Evolutionary conservation across 92 coral and sea anemone genomes (phyloP), one percentile per base, ranked within the genome.

Genomic region (Meandrina meandrites): DNA sequence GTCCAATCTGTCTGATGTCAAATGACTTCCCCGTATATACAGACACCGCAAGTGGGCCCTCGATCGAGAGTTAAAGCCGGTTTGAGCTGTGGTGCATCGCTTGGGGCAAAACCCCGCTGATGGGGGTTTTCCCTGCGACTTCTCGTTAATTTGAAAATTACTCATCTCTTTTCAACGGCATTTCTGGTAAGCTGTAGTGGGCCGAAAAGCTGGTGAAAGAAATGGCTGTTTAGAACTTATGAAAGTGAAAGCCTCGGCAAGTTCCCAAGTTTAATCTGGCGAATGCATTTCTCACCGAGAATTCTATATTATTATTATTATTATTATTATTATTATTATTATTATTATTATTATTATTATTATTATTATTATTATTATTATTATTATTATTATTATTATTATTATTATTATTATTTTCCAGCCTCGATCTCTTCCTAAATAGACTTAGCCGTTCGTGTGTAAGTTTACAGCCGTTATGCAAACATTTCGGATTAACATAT

Each of bases 101-200:
- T 48, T 48, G 57, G 19, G 54, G n/a, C n/a, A 45, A 75, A 12
- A 75, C 35, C 32, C 56, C 58, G 4, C 19, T 75, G 2, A 24
- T 75, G 79, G 58, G 79, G 57, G 79, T 75, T 75, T 75, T 42
- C 79, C 79, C 79, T 75, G 58, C 32, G 4, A 24, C 2, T 62
- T 62, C 69, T 62, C 69, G 31, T 62, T n/a, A 14, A n/a, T 64
- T 27, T 2, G 70, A 6, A 62, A 58, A 62, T 64, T 28, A 22
- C 14, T 64, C 31, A 28, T 64, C 70, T 64, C 1, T 64, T n/a
- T 22, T 60, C 21, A 16, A 21, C 67, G 67, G 28, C 27, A 21
- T 60, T 22, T 62, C 68, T 8, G 17, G 68, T 62, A 12, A 4
- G 64, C 31, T 62, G 0, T 10, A 22, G 24, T 64, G 8, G 6